Percentiles rank a stretch among this genome's conserved stretches.
Conservation (phyloP, 2,113 vertebrate genomes). For the Herpetotheres cachinnans region DNA sequence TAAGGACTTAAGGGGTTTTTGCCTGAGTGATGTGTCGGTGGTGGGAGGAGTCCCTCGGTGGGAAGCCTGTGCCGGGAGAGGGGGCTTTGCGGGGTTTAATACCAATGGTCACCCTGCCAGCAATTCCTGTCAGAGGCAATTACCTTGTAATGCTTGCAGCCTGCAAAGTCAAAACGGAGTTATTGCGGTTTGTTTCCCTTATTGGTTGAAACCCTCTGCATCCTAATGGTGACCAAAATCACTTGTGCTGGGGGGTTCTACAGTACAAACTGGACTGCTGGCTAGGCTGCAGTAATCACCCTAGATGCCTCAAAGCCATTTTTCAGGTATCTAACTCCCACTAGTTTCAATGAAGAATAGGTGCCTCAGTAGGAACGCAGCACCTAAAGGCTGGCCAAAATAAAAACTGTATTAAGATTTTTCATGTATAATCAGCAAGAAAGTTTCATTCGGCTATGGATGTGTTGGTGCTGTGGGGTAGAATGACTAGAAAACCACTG, state of each 20-base stretch:
- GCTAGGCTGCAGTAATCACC: neutral
- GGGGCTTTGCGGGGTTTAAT: neutral
- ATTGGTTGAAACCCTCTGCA: neutral
- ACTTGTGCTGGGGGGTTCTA: neutral
- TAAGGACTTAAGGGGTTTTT: neutral
- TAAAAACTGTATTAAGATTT: rapidly evolving
- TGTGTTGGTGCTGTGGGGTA: neutral
- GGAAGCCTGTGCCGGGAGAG: neutral
- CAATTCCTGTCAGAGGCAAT: rapidly evolving
- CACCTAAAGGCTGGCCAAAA: neutral
- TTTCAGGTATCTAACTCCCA: rapidly evolving
- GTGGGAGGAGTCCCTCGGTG: neutral
- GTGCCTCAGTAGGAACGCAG: neutral
- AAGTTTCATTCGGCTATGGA: neutral
- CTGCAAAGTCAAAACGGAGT: neutral
- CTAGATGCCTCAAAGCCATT: neutral
- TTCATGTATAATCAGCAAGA: neutral
- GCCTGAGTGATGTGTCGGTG: neutral
- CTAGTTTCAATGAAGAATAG: rapidly evolving
- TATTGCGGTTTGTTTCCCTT: neutral
- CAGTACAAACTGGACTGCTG: rapidly evolving
- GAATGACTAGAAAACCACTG: neutral
- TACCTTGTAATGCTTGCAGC: neutral
- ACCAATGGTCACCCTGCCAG: neutral
- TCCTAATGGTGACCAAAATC: neutral